Conservation (phyloP, 2,113 vertebrate species). For the Helogale parvula region DNA sequence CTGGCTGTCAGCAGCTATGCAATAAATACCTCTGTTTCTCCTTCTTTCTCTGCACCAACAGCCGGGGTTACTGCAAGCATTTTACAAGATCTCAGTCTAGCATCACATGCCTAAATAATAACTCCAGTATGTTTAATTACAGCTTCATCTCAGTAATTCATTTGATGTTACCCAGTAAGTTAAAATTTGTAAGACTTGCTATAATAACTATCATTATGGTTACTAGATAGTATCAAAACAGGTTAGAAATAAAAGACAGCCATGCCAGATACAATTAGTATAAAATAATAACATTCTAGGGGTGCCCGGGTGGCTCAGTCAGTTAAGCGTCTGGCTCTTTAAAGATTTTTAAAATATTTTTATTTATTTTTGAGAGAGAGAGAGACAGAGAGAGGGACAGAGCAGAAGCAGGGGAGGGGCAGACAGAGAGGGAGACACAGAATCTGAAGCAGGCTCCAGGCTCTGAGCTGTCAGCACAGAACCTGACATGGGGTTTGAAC, state of each 20-base stretch:
- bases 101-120: too few species aligned
- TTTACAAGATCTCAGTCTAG: neutral
- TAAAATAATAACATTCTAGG: neutral
- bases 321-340: too few species aligned
- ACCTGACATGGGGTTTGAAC: too few species aligned
- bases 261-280: neutral
- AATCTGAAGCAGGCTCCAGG: too few species aligned
- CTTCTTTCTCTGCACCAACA: neutral
- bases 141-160: neutral
- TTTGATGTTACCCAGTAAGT: neutral
- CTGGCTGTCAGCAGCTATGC: neutral
- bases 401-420: too few species aligned
- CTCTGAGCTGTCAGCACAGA: too few species aligned
- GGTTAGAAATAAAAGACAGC: neutral
- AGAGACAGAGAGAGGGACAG: too few species aligned
- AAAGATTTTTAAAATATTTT: too few species aligned
- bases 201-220: neutral
- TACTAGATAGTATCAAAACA: neutral
- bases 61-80: too few species aligned
- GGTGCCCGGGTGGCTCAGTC: too few species aligned
- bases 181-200: neutral
- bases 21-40: neutral
- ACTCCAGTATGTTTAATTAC: neutral
- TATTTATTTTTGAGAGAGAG: too few species aligned
- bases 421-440: too few species aligned